phyloP scores from a whole-genome alignment of 2,113 vertebrate genomes.

The Phyllostomus discolor region DNA sequence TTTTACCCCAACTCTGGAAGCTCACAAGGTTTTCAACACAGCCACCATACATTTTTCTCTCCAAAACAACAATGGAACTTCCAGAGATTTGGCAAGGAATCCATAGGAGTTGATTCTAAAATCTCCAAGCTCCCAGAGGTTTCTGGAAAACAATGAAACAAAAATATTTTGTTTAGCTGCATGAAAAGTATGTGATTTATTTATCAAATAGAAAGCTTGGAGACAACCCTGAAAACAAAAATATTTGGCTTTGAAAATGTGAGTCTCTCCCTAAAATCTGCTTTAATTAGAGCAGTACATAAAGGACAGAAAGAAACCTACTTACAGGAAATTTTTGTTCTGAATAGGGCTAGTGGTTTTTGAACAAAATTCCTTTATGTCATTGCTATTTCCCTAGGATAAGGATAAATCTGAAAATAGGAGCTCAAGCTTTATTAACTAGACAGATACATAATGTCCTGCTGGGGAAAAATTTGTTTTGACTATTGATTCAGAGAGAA shows the following conservation, averaged over 20 bases:
- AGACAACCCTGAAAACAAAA: background rate
- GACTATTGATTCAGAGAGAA: constrained; percentile 49
- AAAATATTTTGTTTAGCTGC: background rate
- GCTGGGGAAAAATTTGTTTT: constrained; percentile 45
- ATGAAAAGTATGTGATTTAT: background rate
- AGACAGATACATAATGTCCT: background rate
- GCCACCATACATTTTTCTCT: background rate
- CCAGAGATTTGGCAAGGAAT: background rate
- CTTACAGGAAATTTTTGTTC: background rate
- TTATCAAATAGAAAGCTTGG: constrained; percentile 2
- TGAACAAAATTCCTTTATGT: constrained; percentile 34
- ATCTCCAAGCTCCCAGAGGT: background rate
- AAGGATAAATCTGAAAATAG: constrained; percentile 61
- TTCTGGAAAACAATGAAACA: background rate
- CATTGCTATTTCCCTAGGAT: constrained; percentile 14
- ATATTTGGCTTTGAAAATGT: background rate
- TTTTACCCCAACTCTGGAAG: background rate
- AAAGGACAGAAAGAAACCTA: background rate
- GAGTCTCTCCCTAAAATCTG: background rate
- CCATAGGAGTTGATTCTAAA: background rate
- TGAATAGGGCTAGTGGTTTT: background rate
- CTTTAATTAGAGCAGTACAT: constrained; percentile 42
- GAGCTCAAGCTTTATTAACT: constrained; percentile 27
- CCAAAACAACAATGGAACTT: background rate
- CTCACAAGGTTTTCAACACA: background rate